Base-by-base conservation (phyloP, 2,113 vertebrate genomes). In the Corythornis cristatus region DNA sequence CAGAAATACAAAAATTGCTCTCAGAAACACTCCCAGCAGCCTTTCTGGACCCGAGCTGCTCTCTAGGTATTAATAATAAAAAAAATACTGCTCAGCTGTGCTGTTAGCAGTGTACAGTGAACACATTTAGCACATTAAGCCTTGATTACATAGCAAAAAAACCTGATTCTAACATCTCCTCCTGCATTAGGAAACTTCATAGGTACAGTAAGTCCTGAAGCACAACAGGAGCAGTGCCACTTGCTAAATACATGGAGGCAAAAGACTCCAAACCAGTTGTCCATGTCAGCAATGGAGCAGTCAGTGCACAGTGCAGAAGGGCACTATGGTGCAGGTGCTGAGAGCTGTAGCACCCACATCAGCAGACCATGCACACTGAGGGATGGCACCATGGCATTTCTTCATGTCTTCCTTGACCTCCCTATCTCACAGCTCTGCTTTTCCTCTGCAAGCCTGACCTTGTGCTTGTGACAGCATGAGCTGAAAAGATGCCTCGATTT, bases 11-110 rank as follows among this genome's bases (percentile, higher is more conserved):
- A 82, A 77, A 84, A 75, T 43, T 46, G 10, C 21, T 87, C 67
- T 84, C 57, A 79, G 83, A 83, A 96, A 86, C 89, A 89, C 62
- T 89, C 43, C 72, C 76, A 92, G 42, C 42, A 82, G 85, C 72
- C 48, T 57, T 82, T 70, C 56, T 31, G 22, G 65, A 50, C 56
- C 45, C 35, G 29, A 57, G 79, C 15, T 51, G 13, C n/a, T 76
- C 42, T 68, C 35, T 22, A 78, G 18, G 18, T 60, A 67, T 40
- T 46, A 86, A 74, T 48, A 78, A 33, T 48, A 78, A 43, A 53
- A 78, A 53, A 48, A 86, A 76, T n/a, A 50, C 43, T 16, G 57
- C 25, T 78, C 58, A 53, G 56, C 64, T 81, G 33, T 89, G 81
- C 64, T 83, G 17, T 80, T 94, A 79, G 62, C 46, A 73, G 37